Evolutionary conservation across 2,113 vertebrate genomes (phyloP), one percentile per base, ranked within the genome.

Genomic region (Spizaetus ornatus): DNA sequence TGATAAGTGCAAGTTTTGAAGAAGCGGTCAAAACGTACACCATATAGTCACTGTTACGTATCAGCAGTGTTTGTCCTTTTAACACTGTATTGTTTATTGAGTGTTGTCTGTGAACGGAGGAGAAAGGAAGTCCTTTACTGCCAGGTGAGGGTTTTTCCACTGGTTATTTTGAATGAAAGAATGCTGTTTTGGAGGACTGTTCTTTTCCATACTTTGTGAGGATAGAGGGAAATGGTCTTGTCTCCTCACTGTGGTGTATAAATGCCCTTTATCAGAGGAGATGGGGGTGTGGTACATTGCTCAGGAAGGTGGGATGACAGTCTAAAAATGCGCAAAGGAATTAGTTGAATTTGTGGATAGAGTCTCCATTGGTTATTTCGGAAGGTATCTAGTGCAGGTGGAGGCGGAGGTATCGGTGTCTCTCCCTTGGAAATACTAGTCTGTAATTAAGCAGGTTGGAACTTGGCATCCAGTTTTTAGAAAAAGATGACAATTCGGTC

Each of bases 91-190:
- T 73, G 40, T 56, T 82, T 77, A 25, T 66, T 74, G 76, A 45
- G 16, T 52, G 21, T n/a, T 88, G 12, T 48, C 43, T 1, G 0
- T 38, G 26, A 63, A 26, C 65, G 56, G 69, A 91, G 61, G 77
- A 82, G 76, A 88, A 61, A 48, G 76, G 69, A 95, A 79, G 40
- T n/a, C 27, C 31, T 71, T 65, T 63, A 53, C 42, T 42, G 45
- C 48, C 88, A 95, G 96, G 90, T 88, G 86, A 84, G 69, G 72
- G 45, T 31, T 88, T 96, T 93, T 82, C 78, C 40, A 12, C 73
- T 67, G 73, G 14, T 40, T 4, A 1, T 79, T 71, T 86, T n/a
- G 52, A 82, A 69, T 63, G 50, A 42, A 92, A 70, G 58, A 32
- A 27, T 78, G 65, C 50, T 73, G 59, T 2, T 87, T 45, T 77